Conservation (phyloP, 2,888 invertebrate species). For the Mechanitis mazaeus region DNA sequence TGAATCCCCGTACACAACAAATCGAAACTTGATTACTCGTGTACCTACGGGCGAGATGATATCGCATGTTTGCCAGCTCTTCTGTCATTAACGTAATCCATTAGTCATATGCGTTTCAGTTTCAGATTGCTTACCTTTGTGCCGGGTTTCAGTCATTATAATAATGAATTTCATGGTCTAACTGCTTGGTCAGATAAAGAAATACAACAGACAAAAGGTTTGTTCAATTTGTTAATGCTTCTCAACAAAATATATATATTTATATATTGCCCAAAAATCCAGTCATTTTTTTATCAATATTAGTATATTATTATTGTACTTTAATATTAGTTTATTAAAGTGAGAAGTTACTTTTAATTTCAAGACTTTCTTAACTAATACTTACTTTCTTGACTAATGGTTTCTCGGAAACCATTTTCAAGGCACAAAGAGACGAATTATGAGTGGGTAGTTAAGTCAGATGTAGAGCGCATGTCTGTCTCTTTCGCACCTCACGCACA, state of each 20-base stretch:
- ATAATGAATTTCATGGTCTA: background rate
- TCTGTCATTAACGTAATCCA: constrained; percentile 25
- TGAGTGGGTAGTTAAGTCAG: background rate
- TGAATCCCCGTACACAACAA: constrained; percentile 28
- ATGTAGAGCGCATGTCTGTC: background rate
- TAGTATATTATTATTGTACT: too few relatives aligned
- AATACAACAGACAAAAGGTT: too few relatives aligned
- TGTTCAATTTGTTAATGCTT: too few relatives aligned
- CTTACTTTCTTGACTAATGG: background rate
- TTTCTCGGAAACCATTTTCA: constrained; percentile 1
- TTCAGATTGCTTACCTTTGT: constrained; percentile 14
- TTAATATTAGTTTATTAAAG: too few relatives aligned
- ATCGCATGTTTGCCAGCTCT: constrained; percentile 21
- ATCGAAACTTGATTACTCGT: constrained; percentile 28
- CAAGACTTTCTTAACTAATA: background rate
- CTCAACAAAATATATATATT: too few relatives aligned
- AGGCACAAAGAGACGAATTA: background rate
- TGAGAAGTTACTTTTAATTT: background rate
- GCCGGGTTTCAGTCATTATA: constrained; percentile 2
- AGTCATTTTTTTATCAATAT: too few relatives aligned
- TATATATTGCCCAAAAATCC: too few relatives aligned
- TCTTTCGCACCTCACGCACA: background rate
- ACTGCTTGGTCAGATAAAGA: too few relatives aligned
- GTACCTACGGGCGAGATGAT: constrained; percentile 20
- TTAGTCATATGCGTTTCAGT: constrained; percentile 25